phyloP scores from a whole-genome alignment of 35 echinoderm and acorn worm species.

The Amphiura filiformis region DNA sequence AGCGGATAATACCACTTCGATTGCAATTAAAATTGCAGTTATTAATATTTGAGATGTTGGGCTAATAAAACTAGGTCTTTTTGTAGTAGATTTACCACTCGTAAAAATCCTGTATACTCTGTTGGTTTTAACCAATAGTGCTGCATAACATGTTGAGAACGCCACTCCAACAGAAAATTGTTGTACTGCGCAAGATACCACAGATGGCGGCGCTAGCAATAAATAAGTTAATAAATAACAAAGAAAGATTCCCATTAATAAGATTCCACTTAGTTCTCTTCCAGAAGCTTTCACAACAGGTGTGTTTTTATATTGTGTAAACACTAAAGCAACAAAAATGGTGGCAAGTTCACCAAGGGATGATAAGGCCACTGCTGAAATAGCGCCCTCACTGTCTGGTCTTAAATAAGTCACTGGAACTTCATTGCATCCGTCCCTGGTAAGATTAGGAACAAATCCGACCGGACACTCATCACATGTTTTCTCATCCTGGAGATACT shows the following conservation, averaged over 20 bases:
- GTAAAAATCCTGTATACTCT: slow-evolving; percentile 88
- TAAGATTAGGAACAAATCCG: slow-evolving; percentile 41
- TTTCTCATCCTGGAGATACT: slow-evolving; percentile 37
- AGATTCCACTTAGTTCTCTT: slow-evolving; percentile 62
- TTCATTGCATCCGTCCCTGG: slow-evolving; percentile 45
- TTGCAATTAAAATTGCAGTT: slow-evolving; percentile 51
- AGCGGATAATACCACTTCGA: slow-evolving; percentile 62
- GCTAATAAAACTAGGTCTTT: slow-evolving; percentile 81
- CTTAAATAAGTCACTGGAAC: slow-evolving; percentile 35
- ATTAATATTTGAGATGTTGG: slow-evolving; percentile 82
- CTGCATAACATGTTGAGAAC: slow-evolving; percentile 81
- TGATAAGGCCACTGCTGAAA: slow-evolving; percentile 56
- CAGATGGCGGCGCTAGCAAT: slow-evolving; percentile 56
- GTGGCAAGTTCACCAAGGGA: slow-evolving; percentile 58
- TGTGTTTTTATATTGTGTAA: slow-evolving; percentile 45
- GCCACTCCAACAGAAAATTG: slow-evolving; percentile 64
- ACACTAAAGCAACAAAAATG: slow-evolving; percentile 52
- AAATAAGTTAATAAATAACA: slow-evolving; percentile 64
- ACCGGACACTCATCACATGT: slow-evolving; percentile 39
- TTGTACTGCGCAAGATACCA: slow-evolving; percentile 48
- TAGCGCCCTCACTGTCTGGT: slow-evolving; percentile 42
- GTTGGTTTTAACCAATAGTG: slow-evolving; percentile 83
- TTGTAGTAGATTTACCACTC: slow-evolving; percentile 55
- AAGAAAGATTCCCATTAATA: slow-evolving; percentile 72
- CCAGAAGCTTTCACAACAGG: slow-evolving; percentile 90